Base-by-base conservation (phyloP, 2,888 invertebrate species). In the Gasteruption jaculator region DNA sequence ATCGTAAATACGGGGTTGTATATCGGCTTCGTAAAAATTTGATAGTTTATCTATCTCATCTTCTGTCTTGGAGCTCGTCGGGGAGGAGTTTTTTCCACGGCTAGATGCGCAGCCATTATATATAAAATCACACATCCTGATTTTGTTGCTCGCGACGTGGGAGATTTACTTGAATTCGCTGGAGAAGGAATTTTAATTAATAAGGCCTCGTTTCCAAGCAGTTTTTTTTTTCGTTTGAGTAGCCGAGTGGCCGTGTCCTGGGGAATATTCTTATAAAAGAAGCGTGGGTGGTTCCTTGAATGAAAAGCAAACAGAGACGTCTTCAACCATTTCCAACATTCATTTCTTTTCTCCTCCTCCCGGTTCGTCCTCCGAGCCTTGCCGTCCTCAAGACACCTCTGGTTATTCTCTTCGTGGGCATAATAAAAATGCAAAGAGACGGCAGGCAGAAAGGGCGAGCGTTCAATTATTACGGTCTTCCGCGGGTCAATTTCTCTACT, bases 1-100 rank as follows among this genome's bases (percentile, higher is more conserved):
- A 58, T 60, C 63, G 58, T 57, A 56, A 58, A 61, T 54, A 56
- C 54, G 54, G 56, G 43, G 46, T 38, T 41, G 48, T 45, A 35
- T 46, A 41, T 43, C 35, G 36, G 11, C 27, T 43, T 29, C 46
- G 47, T 53, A 51, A 54, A 50, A 42, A 44, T 43, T 43, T 33
- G 30, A 37, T 30, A 32, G 42, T 38, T 42, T 45, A 46, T 50
- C 44, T 38, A 43, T 45, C 41, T 46, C 31, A 32, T 41, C 25
- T n/a, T n/a, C n/a, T n/a, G n/a, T n/a, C n/a, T n/a, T n/a, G n/a
- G n/a, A n/a, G n/a, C n/a, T n/a, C n/a, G n/a, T n/a, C n/a, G n/a
- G n/a, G n/a, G n/a, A n/a, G n/a, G n/a, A n/a, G n/a, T n/a, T n/a
- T n/a, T n/a, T n/a, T n/a, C n/a, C n/a, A n/a, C n/a, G n/a, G n/a